phyloP scores from a whole-genome alignment of 2,797 vertebrate species.

The Tokudaia muenninki region DNA sequence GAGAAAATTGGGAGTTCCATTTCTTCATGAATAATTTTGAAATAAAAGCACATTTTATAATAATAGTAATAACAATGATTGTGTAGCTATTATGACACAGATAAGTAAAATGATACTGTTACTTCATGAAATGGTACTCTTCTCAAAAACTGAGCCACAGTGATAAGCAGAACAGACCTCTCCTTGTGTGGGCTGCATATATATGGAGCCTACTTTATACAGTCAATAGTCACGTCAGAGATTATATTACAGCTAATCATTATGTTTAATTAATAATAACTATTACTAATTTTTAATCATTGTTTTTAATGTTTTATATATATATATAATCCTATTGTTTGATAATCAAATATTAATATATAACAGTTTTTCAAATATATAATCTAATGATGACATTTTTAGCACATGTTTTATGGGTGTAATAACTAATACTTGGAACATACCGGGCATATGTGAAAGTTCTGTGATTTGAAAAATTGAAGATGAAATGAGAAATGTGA shows the following conservation, averaged over 20 bases:
- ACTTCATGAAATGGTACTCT: neutral
- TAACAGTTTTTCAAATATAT: neutral
- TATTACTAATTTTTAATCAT: neutral
- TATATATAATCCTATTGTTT: neutral
- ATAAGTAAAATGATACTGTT: neutral
- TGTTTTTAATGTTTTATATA: neutral
- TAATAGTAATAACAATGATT: neutral
- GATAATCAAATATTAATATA: neutral
- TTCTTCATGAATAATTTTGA: neutral
- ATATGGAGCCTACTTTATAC: neutral
- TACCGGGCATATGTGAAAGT: neutral
- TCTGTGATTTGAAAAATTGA: neutral
- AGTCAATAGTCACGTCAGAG: neutral
- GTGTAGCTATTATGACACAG: neutral
- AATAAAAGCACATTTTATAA: neutral
- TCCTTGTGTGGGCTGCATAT: neutral
- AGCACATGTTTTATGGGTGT: neutral
- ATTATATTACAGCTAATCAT: neutral
- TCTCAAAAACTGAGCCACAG: neutral
- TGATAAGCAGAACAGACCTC: neutral
- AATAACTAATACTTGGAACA: neutral
- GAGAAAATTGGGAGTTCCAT: neutral
- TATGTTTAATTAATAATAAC: neutral
- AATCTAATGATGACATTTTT: neutral
- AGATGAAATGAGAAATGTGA: neutral